These are phyloP conservation scores for Cosmorhoe ocellata DNA, from an alignment of 2,888 invertebrate species.

Conservation along the genomic window DNA sequence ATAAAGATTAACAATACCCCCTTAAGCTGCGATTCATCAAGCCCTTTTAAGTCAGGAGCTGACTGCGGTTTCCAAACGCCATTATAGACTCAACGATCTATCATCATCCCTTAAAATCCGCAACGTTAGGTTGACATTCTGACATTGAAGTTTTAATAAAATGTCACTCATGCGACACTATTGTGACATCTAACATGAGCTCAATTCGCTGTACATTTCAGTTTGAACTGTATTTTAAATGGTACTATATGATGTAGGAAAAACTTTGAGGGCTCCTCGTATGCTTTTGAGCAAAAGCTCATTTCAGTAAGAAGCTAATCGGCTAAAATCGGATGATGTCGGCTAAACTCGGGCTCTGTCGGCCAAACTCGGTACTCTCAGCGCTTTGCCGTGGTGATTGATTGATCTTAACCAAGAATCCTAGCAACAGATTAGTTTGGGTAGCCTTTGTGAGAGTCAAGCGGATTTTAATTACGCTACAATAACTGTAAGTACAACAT, in stretches of 20 bases:
- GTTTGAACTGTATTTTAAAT: neutral
- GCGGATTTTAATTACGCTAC: conserved; percentile 5
- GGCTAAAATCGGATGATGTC: conserved; percentile 43
- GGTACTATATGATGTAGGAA: neutral
- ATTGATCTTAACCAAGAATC: conserved; percentile 44
- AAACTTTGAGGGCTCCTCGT: neutral
- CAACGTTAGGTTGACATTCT: too few species aligned
- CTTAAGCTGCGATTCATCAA: conserved; percentile 45
- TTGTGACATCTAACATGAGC: neutral
- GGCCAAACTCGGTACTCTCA: conserved; percentile 33
- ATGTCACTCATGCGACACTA: too few species aligned
- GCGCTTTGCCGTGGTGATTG: conserved; percentile 55
- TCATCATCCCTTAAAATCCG: too few species aligned
- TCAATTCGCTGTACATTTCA: neutral
- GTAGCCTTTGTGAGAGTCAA: conserved; percentile 20
- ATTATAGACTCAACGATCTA: neutral
- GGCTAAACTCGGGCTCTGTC: conserved; percentile 37
- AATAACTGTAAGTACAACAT: too few species aligned
- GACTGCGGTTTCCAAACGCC: neutral
- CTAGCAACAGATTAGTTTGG: conserved; percentile 43
- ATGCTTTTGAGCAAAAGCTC: conserved; percentile 33
- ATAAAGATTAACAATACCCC: conserved; percentile 37
- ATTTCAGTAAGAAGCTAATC: conserved; percentile 45
- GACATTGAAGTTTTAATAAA: too few species aligned
- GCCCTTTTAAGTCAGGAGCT: conserved; percentile 24